Evolutionary conservation across 2,113 vertebrate genomes (phyloP).

Genomic region (Mastomys natalensis): DNA sequence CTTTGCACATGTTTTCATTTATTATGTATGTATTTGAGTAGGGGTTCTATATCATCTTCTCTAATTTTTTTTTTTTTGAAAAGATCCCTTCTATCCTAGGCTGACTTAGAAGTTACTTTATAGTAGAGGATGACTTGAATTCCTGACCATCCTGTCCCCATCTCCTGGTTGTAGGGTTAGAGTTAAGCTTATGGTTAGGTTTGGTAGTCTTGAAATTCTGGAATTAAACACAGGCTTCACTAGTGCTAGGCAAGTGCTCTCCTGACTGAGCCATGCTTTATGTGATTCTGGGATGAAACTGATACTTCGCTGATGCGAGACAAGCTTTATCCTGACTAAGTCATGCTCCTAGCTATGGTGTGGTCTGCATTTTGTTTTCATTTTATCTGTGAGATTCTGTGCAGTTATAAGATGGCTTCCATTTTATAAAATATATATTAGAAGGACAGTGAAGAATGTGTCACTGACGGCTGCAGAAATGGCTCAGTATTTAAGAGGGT

Average conservation of each 20-base stretch:
- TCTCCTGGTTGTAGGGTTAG: neutral
- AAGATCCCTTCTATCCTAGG: neutral
- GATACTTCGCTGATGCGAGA: neutral
- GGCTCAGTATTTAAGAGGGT: neutral
- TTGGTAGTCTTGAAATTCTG: neutral
- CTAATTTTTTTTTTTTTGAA: no score
- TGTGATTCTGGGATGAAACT: no score
- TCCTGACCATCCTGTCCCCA: neutral
- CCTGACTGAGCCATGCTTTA: no score
- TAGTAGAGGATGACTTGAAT: neutral
- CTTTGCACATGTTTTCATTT: neutral
- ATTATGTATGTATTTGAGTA: neutral
- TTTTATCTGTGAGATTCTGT: neutral
- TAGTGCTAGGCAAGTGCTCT: neutral
- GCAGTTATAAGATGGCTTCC: neutral
- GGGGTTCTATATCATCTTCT: neutral
- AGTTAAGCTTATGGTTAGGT: neutral
- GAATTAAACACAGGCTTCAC: neutral
- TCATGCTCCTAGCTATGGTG: neutral
- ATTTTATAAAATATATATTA: conserved; percentile 36
- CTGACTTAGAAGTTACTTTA: no score
- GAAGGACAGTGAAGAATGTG: neutral
- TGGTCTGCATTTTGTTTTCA: neutral
- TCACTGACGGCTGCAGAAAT: neutral
- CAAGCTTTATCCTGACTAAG: neutral